Conservation (phyloP, 2,888 invertebrate species). For the Dolichopus griseipennis region DNA sequence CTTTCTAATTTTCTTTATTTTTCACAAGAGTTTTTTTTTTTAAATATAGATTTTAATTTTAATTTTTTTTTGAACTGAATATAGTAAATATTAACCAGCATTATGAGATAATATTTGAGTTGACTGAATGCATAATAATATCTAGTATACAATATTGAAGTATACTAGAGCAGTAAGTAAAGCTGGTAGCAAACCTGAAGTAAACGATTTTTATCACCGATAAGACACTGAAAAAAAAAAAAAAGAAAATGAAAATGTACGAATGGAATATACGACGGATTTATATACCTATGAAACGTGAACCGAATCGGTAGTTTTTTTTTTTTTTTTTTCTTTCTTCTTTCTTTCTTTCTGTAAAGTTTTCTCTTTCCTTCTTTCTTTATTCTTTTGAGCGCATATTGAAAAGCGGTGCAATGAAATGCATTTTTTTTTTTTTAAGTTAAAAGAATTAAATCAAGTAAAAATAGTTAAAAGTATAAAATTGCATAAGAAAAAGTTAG, state of each 20-base stretch:
- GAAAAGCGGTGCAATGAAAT: too few species aligned
- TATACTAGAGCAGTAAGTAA: too few species aligned
- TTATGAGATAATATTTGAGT: neutral
- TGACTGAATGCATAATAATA: neutral
- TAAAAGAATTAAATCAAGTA: too few species aligned
- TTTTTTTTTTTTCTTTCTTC: neutral
- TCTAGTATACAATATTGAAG: neutral
- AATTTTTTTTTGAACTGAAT: neutral
- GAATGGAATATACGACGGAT: neutral
- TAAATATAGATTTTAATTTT: too few species aligned
- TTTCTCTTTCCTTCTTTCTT: too few species aligned
- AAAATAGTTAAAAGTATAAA: too few species aligned
- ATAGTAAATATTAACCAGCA: neutral
- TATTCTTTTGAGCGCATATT: too few species aligned
- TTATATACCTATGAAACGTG: neutral
- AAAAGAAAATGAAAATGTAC: neutral
- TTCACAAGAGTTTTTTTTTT: too few species aligned
- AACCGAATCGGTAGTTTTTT: neutral
- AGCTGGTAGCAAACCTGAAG: neutral
- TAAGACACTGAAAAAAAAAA: neutral
- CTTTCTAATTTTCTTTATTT: too few species aligned
- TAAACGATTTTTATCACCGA: neutral
- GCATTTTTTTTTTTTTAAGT: too few species aligned
- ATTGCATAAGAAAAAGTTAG: too few species aligned
- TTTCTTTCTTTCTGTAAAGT: neutral